Evolutionary conservation across 1,140 invertebrate genomes (phyloP).

Genomic region (Drosophila insularis): DNA sequence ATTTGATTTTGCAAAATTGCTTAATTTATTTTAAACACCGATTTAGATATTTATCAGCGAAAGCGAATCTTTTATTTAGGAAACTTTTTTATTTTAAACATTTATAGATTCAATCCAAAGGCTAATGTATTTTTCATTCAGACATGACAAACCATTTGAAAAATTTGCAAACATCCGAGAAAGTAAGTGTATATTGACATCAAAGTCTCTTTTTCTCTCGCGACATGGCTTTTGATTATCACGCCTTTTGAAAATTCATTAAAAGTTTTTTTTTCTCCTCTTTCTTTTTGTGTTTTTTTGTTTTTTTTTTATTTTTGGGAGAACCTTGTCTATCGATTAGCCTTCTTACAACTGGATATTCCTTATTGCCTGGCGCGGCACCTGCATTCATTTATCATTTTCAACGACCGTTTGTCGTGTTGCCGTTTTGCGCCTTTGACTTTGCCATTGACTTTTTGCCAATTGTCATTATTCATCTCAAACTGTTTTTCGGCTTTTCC

Average conservation of each 20-base stretch:
- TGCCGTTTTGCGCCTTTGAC: constrained; percentile 72
- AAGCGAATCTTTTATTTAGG: too few species aligned
- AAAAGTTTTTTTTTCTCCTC: constrained; percentile 61
- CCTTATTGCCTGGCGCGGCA: constrained; percentile 39
- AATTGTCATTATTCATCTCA: constrained; percentile 79
- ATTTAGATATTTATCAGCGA: too few species aligned
- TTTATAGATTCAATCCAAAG: too few species aligned
- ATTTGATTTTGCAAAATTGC: too few species aligned
- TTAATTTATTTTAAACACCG: too few species aligned
- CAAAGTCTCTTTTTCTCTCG: constrained; percentile 31
- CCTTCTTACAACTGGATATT: neutral
- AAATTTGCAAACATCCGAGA: neutral
- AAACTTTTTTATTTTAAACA: too few species aligned
- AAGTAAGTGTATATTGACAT: neutral
- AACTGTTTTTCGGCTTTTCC: constrained; percentile 63
- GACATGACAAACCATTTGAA: neutral
- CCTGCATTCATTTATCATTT: constrained; percentile 79
- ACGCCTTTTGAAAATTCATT: constrained; percentile 79
- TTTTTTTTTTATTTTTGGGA: neutral
- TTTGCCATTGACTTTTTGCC: constrained; percentile 78
- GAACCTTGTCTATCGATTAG: constrained; percentile 60
- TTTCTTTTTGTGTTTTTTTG: constrained; percentile 17
- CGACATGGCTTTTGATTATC: constrained; percentile 61
- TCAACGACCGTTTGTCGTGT: constrained; percentile 54
- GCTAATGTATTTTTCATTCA: too few species aligned